These are phyloP conservation scores for Cuniculus paca DNA, from an alignment of 2,797 vertebrate genomes.

Conservation along the genomic window DNA sequence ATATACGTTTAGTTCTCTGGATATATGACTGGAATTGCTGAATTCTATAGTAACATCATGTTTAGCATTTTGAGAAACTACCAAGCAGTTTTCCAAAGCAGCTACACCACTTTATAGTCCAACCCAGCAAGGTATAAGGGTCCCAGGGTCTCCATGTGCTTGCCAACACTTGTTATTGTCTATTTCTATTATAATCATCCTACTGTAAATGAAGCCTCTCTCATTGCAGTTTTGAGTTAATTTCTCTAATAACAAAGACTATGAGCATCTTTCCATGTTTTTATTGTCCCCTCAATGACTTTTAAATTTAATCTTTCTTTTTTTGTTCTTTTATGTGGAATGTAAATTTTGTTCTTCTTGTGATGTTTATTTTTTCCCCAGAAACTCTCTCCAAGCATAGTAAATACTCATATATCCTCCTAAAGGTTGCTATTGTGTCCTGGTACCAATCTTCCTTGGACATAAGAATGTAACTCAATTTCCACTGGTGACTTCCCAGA, in stretches of 20 bases:
- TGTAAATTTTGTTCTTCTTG: slow-evolving; percentile 54
- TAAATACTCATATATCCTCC: slow-evolving; percentile 30
- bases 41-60: background rate
- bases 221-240: slow-evolving; percentile 11
- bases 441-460: background rate
- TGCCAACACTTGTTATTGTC: background rate
- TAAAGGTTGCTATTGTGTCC: background rate
- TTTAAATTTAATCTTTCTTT: slow-evolving; percentile 48
- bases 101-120: background rate
- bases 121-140: background rate
- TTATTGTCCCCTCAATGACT: background rate
- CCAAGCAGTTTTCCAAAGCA: background rate
- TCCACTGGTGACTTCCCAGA: background rate
- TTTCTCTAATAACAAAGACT: slow-evolving; percentile 37
- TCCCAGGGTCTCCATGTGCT: background rate
- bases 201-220: background rate
- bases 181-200: background rate
- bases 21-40: background rate
- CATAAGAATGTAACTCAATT: slow-evolving; percentile 17
- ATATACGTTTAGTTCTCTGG: background rate
- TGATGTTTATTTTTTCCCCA: background rate
- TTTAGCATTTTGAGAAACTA: slow-evolving; percentile 30
- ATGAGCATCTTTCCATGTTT: background rate
- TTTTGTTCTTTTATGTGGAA: slow-evolving; percentile 24
- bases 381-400: slow-evolving; percentile 42